Evolutionary conservation across 2,797 vertebrate species (phyloP).

Genomic region (Petrocephalus sullivani): DNA sequence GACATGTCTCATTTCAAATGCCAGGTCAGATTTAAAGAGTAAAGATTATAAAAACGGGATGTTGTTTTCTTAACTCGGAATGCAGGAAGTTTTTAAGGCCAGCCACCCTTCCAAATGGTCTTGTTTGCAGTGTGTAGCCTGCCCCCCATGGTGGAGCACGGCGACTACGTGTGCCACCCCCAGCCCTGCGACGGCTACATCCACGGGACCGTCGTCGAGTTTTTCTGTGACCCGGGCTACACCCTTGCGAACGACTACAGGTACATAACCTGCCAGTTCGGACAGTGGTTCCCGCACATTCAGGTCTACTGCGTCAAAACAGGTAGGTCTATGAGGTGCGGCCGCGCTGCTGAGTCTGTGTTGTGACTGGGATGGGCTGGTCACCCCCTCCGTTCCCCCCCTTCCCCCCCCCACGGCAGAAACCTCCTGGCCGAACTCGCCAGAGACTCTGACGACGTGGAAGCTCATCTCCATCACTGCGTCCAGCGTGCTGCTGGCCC

Average conservation of each 20-base stretch:
- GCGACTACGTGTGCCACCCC: constrained; percentile 79
- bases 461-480: constrained; percentile 79
- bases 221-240: constrained; percentile 77
- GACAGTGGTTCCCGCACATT: constrained; percentile 77
- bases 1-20: neutral
- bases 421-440: constrained; percentile 67
- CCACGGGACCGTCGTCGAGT: constrained; percentile 77
- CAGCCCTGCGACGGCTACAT: constrained; percentile 75
- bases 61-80: neutral
- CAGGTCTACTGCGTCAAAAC: constrained; percentile 73
- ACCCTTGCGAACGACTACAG: constrained; percentile 76
- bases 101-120: neutral
- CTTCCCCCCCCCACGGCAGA: constrained; percentile 52
- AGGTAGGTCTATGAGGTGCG: constrained; percentile 50
- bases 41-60: neutral
- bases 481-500: constrained; percentile 70
- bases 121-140: constrained; percentile 70
- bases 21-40: neutral
- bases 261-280: constrained; percentile 79
- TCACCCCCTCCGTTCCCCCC: neutral
- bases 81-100: neutral
- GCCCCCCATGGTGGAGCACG: constrained; percentile 73
- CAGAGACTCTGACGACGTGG: constrained; percentile 75
- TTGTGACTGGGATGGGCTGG: neutral
- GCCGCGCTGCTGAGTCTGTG: neutral